phyloP scores from a whole-genome alignment of 2,888 invertebrate genomes.

The Cheiracanthium punctorium region DNA sequence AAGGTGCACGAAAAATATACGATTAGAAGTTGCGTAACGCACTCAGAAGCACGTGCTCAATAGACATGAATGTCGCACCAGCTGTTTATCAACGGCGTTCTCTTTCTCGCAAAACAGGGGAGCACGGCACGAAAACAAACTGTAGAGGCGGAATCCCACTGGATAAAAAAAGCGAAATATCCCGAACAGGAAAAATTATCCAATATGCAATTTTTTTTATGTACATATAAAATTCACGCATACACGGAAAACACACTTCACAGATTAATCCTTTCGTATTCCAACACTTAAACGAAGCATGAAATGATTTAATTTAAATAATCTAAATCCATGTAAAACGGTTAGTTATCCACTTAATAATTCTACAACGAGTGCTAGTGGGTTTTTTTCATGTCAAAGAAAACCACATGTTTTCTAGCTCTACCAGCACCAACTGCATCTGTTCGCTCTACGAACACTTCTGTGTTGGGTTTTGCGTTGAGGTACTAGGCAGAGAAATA shows the following conservation, averaged over 20 bases:
- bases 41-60: slow-evolving; percentile 40
- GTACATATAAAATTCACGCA: not conserved
- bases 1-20: not conserved
- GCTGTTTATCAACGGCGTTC: slow-evolving; percentile 31
- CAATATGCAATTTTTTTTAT: not conserved
- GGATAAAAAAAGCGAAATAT: not conserved
- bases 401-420: slow-evolving; percentile 2
- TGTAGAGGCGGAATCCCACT: not conserved
- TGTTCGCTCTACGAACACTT: not conserved
- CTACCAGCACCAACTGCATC: slow-evolving; percentile 12
- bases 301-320: too few relatives aligned
- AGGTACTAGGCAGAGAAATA: slow-evolving; percentile 5
- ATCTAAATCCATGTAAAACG: too few relatives aligned
- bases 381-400: not conserved
- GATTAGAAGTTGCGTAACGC: slow-evolving; percentile 36
- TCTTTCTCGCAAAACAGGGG: not conserved
- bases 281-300: too few relatives aligned
- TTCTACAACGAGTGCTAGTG: not conserved
- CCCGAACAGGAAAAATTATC: not conserved
- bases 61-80: slow-evolving; percentile 26
- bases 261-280: not conserved
- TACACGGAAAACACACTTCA: not conserved
- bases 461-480: slow-evolving; percentile 1
- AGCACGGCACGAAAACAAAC: not conserved
- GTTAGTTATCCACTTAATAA: not conserved